phyloP scores from a whole-genome alignment of 2,888 invertebrate species.

The Cheilosia scutellata region DNA sequence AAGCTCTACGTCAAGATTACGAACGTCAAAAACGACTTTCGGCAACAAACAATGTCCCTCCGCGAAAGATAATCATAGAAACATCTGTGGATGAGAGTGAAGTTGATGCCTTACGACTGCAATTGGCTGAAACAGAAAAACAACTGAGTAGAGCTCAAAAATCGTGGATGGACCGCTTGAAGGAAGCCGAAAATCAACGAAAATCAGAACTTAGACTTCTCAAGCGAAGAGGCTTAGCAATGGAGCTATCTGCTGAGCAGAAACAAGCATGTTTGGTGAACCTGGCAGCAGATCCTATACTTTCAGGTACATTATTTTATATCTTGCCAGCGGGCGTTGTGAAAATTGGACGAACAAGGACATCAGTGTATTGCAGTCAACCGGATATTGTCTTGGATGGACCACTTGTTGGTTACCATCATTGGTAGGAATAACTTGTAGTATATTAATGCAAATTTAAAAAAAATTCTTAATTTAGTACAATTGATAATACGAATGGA shows the following conservation, averaged over 20 bases:
- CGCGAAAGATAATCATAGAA: conserved; percentile 82
- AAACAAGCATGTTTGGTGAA: conserved; percentile 87
- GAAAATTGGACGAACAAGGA: conserved; percentile 81
- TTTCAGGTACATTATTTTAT: conserved; percentile 85
- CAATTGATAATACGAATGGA: conserved; percentile 85
- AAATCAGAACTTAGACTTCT: conserved; percentile 84
- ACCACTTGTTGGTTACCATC: conserved; percentile 86
- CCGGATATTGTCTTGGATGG: conserved; percentile 87
- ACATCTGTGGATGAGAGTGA: conserved; percentile 84
- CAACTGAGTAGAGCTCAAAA: conserved; percentile 86
- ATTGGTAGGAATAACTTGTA: conserved; percentile 84
- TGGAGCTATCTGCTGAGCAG: conserved; percentile 84
- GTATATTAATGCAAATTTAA: conserved; percentile 15
- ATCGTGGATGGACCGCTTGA: conserved; percentile 85
- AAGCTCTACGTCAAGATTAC: conserved; percentile 86
- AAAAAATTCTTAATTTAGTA: conserved; percentile 79
- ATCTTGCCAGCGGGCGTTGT: conserved; percentile 81
- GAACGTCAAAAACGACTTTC: conserved; percentile 84
- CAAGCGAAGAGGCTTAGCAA: conserved; percentile 86
- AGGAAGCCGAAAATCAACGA: conserved; percentile 83
- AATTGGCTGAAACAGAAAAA: conserved; percentile 86
- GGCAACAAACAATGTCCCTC: conserved; percentile 78
- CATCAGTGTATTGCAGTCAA: conserved; percentile 79
- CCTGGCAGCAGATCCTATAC: conserved; percentile 87
- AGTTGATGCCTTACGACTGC: conserved; percentile 86